Evolutionary conservation across 2,113 vertebrate genomes (phyloP), one percentile per base, ranked within the genome.

Genomic region (Helogale parvula): DNA sequence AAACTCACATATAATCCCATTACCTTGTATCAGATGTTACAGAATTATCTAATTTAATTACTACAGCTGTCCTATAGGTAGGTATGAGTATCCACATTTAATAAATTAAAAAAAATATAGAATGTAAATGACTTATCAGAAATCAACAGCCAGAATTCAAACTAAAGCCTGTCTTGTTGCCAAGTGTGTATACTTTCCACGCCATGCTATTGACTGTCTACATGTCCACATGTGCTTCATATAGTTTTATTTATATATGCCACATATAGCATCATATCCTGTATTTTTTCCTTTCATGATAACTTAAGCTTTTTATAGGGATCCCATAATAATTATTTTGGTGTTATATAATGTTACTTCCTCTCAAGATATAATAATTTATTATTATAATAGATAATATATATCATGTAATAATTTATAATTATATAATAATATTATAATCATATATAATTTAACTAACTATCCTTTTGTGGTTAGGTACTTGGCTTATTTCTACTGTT

Each of bases 241-340:
- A 69, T 29, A n/a, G 41, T 87, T 91, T 82, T 60, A 76, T 38
- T 47, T 19, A 80, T 2, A 86, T 9, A 81, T 31, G 77, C n/a
- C 31, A 90, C 17, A 88, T 35, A 33, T 16, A 50, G n/a, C 15
- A 47, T 80, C 16, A 60, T 68, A 74, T 54, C 2, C 27, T 85
- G 11, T 4, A n/a, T 54, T 72, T 94, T 76, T 2, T 21, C 3
- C 27, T 81, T 45, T 87, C 3, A 41, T 81, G 65, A 60, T 69
- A 92, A 86, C 50, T 69, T 69, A 84, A 88, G 11, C 5, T 65
- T 94, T 96, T 81, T 27, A 38, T 41, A 66, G 10, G 29, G 38
- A 71, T 7, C 71, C 54, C 19, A 76, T 66, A 95, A 83, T 96
- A 66, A 84, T 77, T 94, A 91, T 91, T 96, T 92, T 90, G 27